Evolutionary conservation across 1,140 invertebrate species (phyloP).

Genomic region (Megalonaias nervosa): DNA sequence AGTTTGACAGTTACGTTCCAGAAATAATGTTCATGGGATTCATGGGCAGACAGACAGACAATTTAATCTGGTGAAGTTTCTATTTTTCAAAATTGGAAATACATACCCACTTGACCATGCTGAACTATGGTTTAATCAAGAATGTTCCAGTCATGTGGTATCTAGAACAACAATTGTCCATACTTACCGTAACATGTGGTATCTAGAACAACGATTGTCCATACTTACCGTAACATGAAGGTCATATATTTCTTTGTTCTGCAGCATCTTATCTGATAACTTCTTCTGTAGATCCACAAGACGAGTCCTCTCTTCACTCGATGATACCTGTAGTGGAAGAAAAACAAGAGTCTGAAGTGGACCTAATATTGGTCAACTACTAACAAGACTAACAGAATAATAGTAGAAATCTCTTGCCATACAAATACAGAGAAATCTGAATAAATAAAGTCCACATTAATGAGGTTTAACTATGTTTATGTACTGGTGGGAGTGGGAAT

Average conservation of each 20-base stretch:
- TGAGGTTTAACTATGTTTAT: background rate
- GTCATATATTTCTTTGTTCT: slow-evolving; percentile 53
- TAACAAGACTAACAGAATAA: background rate
- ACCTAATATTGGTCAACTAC: background rate
- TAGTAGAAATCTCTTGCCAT: background rate
- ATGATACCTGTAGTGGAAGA: slow-evolving; percentile 42
- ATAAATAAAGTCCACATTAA: background rate
- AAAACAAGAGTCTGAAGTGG: background rate
- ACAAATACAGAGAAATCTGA: background rate
- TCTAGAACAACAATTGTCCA: too few relatives aligned
- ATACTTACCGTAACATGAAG: slow-evolving; percentile 41
- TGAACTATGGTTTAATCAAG: too few relatives aligned
- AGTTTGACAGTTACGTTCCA: too few relatives aligned
- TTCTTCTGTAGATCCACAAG: slow-evolving; percentile 54
- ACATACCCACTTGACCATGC: too few relatives aligned
- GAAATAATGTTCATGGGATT: too few relatives aligned
- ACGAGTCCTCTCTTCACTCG: slow-evolving; percentile 49
- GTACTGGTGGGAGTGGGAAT: too few relatives aligned
- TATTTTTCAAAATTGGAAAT: too few relatives aligned
- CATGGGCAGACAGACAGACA: too few relatives aligned
- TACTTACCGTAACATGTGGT: slow-evolving; percentile 46
- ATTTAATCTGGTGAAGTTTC: too few relatives aligned
- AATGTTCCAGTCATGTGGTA: too few relatives aligned
- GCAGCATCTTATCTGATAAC: slow-evolving; percentile 51
- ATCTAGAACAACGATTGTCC: too few relatives aligned